Conservation (phyloP, 2,113 vertebrate genomes). For the Anoura caudifer region DNA sequence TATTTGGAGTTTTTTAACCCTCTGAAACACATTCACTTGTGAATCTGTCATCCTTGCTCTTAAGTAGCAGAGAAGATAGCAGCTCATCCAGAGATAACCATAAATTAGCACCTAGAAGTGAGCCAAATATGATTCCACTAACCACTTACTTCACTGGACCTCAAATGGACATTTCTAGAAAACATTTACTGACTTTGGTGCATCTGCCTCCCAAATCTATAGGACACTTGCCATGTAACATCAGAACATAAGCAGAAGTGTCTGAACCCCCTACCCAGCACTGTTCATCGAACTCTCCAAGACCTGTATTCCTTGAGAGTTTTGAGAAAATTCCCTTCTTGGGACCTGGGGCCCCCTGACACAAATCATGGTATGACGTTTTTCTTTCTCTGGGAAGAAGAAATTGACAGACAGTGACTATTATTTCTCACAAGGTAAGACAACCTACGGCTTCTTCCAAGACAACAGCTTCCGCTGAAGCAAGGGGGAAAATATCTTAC, state of each 20-base stretch:
- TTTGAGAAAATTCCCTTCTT: not conserved
- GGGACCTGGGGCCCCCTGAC: not conserved
- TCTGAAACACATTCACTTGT: not conserved
- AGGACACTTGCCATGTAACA: not conserved
- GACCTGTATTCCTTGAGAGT: not conserved
- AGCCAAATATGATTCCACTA: not conserved
- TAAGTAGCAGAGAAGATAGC: not conserved
- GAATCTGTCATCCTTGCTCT: not conserved
- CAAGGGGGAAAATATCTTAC: not conserved
- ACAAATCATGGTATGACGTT: not conserved
- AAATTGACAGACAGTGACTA: not conserved
- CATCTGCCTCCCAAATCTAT: not conserved
- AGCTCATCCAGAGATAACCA: not conserved
- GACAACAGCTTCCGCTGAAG: not conserved
- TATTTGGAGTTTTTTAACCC: not conserved
- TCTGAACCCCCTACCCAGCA: accelerated
- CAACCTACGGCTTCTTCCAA: not conserved
- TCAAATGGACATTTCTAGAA: not conserved
- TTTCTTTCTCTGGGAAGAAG: not conserved
- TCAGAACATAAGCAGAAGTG: not conserved
- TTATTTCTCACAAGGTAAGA: not conserved
- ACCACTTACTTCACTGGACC: not conserved
- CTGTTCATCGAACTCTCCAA: not conserved
- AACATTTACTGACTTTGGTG: not conserved
- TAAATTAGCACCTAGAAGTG: not conserved